Evolutionary conservation across 2,888 invertebrate species (phyloP), one percentile per base, ranked within the genome.

Genomic region (Anthrax anthrax): DNA sequence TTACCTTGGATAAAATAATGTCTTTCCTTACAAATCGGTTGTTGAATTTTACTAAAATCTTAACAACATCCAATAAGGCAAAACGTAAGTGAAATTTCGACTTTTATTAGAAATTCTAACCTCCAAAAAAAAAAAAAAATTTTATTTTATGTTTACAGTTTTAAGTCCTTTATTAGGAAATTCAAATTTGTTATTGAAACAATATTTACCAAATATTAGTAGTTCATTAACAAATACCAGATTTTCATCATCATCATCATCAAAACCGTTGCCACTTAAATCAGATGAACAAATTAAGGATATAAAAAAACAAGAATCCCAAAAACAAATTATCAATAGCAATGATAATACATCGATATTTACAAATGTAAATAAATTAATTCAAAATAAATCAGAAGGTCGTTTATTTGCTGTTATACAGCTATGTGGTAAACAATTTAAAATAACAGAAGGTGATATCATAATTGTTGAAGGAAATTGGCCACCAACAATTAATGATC

Each of bases 401-500:
- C 61, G 68, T 3, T 53, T 67, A 10, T 92, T 91, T 67, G 91
- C 91, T 0, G 76, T 91, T 2, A 74, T 92, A 1, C 82, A 88
- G 56, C 56, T 91, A 17, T 72, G 80, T 50, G 89, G 89, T 13
- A 86, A 83, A 65, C 91, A 91, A 59, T 86, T 81, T 67, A 83
- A 88, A 67, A 74, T 92, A 0, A 88, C 89, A 0, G 74, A 80
- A 48, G 88, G 84, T n/a, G 92, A 92, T 67, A 70, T 91, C 4
- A 73, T 92, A 27, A 72, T 89, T 1, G 70, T 91, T 1, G 83
- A 86, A 66, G 87, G 87, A 1, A 78, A 80, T 58, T 89, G 89
- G 87, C 82, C 85, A 29, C 88, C 89, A 2, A 78, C 77, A 44
- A 74, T 78, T 46, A 87, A 89, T 1, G 90, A 91, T 59, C 69